Evolutionary conservation across 2,797 vertebrate genomes (phyloP).

Genomic region (Clarias laeviceps): DNA sequence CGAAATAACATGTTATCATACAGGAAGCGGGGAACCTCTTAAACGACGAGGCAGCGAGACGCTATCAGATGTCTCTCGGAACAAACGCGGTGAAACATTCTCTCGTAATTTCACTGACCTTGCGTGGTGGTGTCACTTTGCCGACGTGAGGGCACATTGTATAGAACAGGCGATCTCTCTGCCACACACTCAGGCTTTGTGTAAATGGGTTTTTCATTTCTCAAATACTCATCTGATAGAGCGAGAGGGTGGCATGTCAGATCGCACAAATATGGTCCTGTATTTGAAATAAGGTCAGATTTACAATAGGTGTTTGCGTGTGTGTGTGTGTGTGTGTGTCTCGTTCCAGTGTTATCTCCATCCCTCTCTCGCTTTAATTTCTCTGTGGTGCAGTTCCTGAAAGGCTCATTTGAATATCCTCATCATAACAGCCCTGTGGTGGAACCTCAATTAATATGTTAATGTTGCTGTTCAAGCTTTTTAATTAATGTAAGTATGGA

Average conservation of each 20-base stretch:
- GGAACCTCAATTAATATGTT: conserved; percentile 74
- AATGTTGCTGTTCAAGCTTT: conserved; percentile 64
- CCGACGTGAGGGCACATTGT: conserved; percentile 70
- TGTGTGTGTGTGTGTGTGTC: conserved; percentile 23
- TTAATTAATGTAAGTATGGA: conserved; percentile 65
- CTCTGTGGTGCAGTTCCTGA: conserved; percentile 47
- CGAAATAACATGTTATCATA: conserved; percentile 62
- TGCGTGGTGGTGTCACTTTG: conserved; percentile 64
- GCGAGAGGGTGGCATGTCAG: conserved; percentile 66
- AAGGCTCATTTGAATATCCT: conserved; percentile 61
- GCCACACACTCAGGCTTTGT: conserved; percentile 63
- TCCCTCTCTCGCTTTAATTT: conserved; percentile 54
- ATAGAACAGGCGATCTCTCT: conserved; percentile 65
- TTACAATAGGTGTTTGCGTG: conserved; percentile 47
- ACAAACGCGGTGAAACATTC: conserved; percentile 73
- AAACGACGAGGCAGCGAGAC: conserved; percentile 68
- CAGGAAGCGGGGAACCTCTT: conserved; percentile 72
- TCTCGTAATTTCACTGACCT: conserved; percentile 75
- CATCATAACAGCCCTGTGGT: conserved; percentile 56
- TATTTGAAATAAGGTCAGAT: conserved; percentile 63
- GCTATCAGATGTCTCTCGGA: conserved; percentile 66
- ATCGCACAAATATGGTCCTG: conserved; percentile 66
- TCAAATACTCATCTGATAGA: conserved; percentile 75
- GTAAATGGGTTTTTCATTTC: conserved; percentile 79
- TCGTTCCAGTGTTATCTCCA: conserved; percentile 51